Percentiles rank a stretch among this genome's conserved stretches.
Conservation (phyloP, 2,113 vertebrate species). For the Echinops telfairi region DNA sequence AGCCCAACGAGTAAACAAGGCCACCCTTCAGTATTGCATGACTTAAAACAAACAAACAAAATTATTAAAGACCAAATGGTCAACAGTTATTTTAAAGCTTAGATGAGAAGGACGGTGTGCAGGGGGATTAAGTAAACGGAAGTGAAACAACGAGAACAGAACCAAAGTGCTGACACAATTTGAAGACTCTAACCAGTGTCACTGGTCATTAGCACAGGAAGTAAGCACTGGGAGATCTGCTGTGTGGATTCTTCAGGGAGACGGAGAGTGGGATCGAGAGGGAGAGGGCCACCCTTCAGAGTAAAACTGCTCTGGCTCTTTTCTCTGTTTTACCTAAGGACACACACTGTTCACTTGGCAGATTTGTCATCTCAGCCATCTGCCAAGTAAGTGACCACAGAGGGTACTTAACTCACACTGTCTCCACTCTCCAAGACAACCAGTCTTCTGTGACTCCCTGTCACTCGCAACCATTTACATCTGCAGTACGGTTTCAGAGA, state of each 20-base stretch:
- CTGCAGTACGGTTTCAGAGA: background rate
- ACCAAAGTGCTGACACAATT: background rate
- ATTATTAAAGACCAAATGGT: background rate
- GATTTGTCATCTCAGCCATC: background rate
- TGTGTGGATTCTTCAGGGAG: background rate
- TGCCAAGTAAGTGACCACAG: conserved; percentile 59
- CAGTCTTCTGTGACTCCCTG: conserved; percentile 6
- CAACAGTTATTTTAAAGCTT: background rate
- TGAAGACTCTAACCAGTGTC: background rate
- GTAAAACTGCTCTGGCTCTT: conserved; percentile 11
- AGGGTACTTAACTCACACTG: conserved; percentile 60
- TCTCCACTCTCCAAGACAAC: conserved; percentile 18
- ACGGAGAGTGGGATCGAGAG: background rate
- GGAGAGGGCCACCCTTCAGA: background rate
- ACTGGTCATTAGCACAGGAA: background rate
- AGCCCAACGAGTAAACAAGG: background rate
- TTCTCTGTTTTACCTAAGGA: conserved; percentile 33
- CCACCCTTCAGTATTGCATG: background rate
- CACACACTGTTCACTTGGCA: conserved; percentile 47
- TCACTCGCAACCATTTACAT: background rate
- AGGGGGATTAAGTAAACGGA: background rate
- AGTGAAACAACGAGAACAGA: background rate
- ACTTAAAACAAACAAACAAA: background rate
- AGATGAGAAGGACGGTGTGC: background rate
- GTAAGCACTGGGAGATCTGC: background rate